Evolutionary conservation across 1,140 invertebrate species (phyloP).

Genomic region (Microplitis demolitor): DNA sequence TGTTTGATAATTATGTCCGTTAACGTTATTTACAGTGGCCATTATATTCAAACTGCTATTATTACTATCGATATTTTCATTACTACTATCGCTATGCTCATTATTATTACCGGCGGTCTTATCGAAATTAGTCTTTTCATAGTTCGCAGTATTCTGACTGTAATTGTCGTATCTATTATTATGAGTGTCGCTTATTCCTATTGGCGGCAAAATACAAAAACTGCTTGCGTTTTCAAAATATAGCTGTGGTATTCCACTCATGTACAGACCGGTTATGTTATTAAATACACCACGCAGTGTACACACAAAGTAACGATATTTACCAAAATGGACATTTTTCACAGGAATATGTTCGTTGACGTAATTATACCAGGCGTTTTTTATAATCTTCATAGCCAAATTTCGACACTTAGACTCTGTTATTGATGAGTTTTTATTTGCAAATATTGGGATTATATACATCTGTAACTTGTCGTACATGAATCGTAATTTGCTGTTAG

Average conservation of each 20-base stretch:
- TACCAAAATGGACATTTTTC: neutral
- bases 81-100: no score
- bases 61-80: neutral
- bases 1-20: neutral
- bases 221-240: neutral
- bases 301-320: neutral
- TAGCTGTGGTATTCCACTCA: neutral
- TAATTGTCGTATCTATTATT: neutral
- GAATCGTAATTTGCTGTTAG: neutral
- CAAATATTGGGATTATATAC: neutral
- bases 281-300: neutral
- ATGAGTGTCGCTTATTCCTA: neutral
- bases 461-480: neutral
- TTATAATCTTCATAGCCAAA: neutral
- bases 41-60: neutral
- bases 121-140: neutral
- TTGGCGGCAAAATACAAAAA: neutral
- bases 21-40: neutral
- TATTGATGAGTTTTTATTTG: neutral
- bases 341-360: neutral
- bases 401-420: neutral
- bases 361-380: neutral
- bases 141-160: neutral
- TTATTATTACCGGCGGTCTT: no score
- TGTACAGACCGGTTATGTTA: neutral